Conservation (phyloP, 1,140 invertebrate species). For the Papilio xuthus region DNA sequence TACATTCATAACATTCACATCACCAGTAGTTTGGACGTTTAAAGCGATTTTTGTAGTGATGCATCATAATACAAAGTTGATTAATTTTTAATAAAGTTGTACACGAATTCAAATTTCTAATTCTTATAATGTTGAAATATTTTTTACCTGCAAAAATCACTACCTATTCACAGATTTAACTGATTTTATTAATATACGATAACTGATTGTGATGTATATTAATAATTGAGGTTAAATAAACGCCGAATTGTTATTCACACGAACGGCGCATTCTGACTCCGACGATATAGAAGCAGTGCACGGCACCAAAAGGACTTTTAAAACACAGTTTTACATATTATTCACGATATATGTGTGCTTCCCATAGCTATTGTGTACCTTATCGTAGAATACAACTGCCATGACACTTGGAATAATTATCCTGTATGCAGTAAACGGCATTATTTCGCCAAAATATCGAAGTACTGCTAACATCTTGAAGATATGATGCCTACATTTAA, state of each 20-base stretch:
- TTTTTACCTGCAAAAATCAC: constrained; percentile 16
- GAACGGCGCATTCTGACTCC: constrained; percentile 41
- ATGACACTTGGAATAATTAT: too few relatives aligned
- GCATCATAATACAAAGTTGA: neutral
- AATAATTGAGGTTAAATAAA: neutral
- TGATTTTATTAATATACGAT: neutral
- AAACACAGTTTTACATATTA: constrained; percentile 45
- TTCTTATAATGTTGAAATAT: neutral
- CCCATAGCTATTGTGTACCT: neutral
- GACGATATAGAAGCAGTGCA: constrained; percentile 47
- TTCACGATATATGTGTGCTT: constrained; percentile 51
- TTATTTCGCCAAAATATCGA: too few relatives aligned
- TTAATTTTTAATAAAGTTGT: neutral
- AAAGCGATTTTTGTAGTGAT: constrained; percentile 17
- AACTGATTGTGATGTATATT: neutral
- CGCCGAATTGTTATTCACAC: constrained; percentile 19
- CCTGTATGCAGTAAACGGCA: too few relatives aligned
- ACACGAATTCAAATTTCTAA: neutral
- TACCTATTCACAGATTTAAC: constrained; percentile 21
- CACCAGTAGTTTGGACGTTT: constrained; percentile 23
- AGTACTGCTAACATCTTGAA: too few relatives aligned
- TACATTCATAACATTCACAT: constrained; percentile 6
- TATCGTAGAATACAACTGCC: neutral
- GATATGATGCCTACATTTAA: too few relatives aligned
- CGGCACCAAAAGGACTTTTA: constrained; percentile 52